Percentiles rank a stretch among this genome's conserved stretches.
phyloP scores from a whole-genome alignment of 2,888 invertebrate species.

The Boloria euphrosyne region DNA sequence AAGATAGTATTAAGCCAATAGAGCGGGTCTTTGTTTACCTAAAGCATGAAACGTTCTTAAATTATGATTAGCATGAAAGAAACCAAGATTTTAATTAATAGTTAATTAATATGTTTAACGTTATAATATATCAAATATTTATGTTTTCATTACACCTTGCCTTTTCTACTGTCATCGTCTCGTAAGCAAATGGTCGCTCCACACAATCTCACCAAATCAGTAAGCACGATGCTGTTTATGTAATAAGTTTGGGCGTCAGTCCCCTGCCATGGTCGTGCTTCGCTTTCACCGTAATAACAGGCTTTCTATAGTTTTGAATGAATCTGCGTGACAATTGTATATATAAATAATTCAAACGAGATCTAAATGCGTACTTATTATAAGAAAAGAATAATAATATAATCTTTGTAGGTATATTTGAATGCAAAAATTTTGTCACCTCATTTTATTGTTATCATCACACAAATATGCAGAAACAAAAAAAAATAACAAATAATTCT shows the following conservation, averaged over 20 bases:
- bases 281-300: slow-evolving; percentile 71
- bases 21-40: slow-evolving; percentile 7
- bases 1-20: slow-evolving; percentile 19
- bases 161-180: too few relatives aligned
- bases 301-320: slow-evolving; percentile 70
- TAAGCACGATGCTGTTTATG: slow-evolving; percentile 65
- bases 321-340: slow-evolving; percentile 37
- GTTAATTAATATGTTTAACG: too few relatives aligned
- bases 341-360: background rate
- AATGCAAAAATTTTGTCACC: too few relatives aligned
- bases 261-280: slow-evolving; percentile 58
- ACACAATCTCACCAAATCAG: slow-evolving; percentile 63
- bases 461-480: too few relatives aligned
- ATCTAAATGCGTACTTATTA: background rate
- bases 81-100: too few relatives aligned
- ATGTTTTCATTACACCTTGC: too few relatives aligned
- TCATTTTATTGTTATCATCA: too few relatives aligned
- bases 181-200: background rate
- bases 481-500: too few relatives aligned
- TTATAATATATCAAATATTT: too few relatives aligned
- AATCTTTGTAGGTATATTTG: too few relatives aligned
- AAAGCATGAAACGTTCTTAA: slow-evolving; percentile 3
- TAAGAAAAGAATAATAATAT: too few relatives aligned
- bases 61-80: background rate
- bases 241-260: slow-evolving; percentile 64